These are phyloP conservation scores for Tauraco erythrolophus DNA, from an alignment of 2,113 vertebrate genomes.

Conservation along the genomic window DNA sequence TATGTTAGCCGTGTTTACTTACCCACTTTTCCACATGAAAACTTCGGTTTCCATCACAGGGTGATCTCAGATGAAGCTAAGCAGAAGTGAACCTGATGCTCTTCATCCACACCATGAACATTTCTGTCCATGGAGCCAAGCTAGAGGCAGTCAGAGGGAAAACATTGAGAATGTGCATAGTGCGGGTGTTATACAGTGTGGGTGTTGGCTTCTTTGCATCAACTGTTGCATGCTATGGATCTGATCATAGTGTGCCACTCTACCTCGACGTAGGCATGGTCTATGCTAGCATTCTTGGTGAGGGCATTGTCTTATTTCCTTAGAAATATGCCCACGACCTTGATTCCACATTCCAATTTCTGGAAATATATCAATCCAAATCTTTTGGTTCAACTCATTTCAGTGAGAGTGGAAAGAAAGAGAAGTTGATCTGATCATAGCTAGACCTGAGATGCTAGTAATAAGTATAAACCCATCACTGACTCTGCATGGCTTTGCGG, in stretches of 20 bases:
- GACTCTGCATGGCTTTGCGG: neutral
- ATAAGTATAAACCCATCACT: neutral
- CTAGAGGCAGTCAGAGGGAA: neutral
- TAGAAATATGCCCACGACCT: neutral
- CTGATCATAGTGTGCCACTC: neutral
- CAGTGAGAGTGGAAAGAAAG: neutral
- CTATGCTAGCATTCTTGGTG: neutral
- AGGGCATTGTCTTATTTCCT: neutral
- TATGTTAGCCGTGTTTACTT: neutral
- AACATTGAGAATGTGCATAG: neutral
- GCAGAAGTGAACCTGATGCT: neutral
- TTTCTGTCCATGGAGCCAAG: neutral
- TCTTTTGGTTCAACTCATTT: neutral
- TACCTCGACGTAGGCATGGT: neutral
- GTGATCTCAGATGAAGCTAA: neutral
- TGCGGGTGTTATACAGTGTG: neutral
- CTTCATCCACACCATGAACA: neutral
- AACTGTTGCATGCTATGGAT: neutral
- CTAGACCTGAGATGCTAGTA: neutral
- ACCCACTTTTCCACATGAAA: neutral
- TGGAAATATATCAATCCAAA: neutral
- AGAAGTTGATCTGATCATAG: neutral
- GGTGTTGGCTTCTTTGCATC: neutral
- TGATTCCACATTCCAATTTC: neutral
- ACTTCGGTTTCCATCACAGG: neutral